Evolutionary conservation across 37 sponge, comb jelly and placozoan species (phyloP).

Genomic region (Beroe ovata): DNA sequence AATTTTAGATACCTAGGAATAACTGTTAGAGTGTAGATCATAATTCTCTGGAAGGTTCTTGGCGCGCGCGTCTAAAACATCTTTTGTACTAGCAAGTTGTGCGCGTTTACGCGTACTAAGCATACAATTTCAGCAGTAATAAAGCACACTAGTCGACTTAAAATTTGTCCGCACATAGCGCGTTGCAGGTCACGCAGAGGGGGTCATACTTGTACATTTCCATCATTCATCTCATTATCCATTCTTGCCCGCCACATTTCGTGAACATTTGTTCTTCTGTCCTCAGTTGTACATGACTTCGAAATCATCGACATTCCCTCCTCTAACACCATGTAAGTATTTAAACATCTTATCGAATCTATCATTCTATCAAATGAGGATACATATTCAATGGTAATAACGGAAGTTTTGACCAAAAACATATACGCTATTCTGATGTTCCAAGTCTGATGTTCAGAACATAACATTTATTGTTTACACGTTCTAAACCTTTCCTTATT

Average conservation of each 20-base stretch:
- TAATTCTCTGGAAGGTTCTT: too few relatives aligned
- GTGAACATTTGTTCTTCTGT: too few relatives aligned
- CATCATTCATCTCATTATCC: too few relatives aligned
- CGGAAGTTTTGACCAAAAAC: neutral
- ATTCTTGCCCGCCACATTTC: neutral
- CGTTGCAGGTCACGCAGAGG: neutral
- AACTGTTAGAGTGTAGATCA: too few relatives aligned
- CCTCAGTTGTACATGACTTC: neutral
- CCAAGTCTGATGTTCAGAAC: too few relatives aligned
- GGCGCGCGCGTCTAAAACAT: neutral
- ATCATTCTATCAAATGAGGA: conserved; percentile 25
- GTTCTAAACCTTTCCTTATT: too few relatives aligned
- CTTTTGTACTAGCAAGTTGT: neutral
- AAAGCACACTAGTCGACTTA: conserved; percentile 38
- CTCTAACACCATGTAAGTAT: neutral
- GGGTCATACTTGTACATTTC: too few relatives aligned
- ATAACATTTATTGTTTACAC: too few relatives aligned
- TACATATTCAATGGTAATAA: neutral
- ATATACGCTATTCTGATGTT: conserved; percentile 59
- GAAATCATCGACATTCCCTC: neutral
- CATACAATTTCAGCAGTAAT: neutral
- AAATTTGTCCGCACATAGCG: conserved; percentile 56
- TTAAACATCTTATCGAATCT: neutral
- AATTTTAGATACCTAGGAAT: too few relatives aligned
- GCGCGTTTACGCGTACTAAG: neutral